Conservation (phyloP, 2,797 vertebrate species). For the Chloroceryle amazona region DNA sequence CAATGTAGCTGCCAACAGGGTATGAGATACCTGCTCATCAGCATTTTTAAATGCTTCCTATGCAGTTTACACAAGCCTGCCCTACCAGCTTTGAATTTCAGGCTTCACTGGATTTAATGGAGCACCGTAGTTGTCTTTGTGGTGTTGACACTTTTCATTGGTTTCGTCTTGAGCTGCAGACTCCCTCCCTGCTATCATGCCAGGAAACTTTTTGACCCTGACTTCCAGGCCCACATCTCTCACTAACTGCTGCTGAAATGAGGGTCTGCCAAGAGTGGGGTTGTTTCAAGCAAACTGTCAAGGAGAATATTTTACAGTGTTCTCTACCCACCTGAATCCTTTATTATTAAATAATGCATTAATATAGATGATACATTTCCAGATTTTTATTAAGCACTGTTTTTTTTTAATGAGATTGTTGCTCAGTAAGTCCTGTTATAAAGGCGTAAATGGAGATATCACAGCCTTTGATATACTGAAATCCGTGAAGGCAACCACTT, state of each 20-base stretch:
- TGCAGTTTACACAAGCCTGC: not conserved
- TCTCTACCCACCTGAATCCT: not conserved
- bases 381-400: not conserved
- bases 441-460: not conserved
- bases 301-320: not conserved
- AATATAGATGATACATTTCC: not conserved
- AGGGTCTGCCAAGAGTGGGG: not conserved
- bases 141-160: not conserved
- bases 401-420: not conserved
- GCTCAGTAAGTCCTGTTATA: not conserved
- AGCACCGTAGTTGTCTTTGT: not conserved
- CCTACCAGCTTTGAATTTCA: conserved; percentile 35
- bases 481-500: fast-evolving
- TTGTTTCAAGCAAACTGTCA: not conserved
- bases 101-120: conserved; percentile 21
- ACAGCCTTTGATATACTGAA: not conserved
- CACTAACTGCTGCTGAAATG: not conserved
- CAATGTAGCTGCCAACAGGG: not conserved
- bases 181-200: fast-evolving
- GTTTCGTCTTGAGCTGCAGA: not conserved
- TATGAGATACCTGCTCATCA: not conserved
- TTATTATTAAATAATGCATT: not conserved
- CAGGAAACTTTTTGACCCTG: not conserved
- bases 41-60: not conserved
- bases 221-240: not conserved